Conservation (phyloP, 2,113 vertebrate genomes). For the Oreochromis tanganicae region DNA sequence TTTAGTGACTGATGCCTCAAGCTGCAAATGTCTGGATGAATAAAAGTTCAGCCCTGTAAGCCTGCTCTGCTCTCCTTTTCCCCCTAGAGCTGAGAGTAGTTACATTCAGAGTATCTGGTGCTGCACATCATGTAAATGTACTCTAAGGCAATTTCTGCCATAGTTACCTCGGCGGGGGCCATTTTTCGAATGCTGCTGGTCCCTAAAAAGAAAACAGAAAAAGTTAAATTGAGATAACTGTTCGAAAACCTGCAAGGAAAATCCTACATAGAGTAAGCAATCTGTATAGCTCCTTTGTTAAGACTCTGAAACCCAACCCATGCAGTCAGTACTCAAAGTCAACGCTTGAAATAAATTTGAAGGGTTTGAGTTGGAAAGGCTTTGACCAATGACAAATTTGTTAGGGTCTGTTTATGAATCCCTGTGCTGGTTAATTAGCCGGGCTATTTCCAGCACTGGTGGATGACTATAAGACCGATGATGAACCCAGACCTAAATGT, state of each 20-base stretch:
- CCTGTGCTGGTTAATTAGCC: constrained; percentile 33
- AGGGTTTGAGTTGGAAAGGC: not conserved
- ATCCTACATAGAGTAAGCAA: not conserved
- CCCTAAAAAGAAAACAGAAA: constrained; percentile 48
- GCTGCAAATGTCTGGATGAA: not conserved
- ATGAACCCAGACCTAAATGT: constrained; percentile 48
- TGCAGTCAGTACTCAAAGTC: not conserved
- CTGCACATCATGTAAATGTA: not conserved
- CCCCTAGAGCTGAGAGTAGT: not conserved
- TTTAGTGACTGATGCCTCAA: not conserved
- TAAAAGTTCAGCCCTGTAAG: not conserved
- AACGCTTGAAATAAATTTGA: not conserved
- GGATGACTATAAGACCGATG: constrained; percentile 13
- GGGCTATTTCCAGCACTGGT: constrained; percentile 46
- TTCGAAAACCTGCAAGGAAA: not conserved
- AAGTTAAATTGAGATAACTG: not conserved
- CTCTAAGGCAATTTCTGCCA: not conserved
- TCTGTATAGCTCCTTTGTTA: not conserved
- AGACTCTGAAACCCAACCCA: not conserved
- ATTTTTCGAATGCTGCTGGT: constrained; percentile 71
- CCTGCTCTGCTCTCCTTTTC: not conserved
- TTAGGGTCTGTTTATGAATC: constrained; percentile 5
- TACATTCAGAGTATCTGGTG: not conserved
- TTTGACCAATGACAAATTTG: not conserved
- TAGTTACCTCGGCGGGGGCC: constrained; percentile 70